Evolutionary conservation across 2,888 invertebrate genomes (phyloP).

Genomic region (Oxyscelio sp.): DNA sequence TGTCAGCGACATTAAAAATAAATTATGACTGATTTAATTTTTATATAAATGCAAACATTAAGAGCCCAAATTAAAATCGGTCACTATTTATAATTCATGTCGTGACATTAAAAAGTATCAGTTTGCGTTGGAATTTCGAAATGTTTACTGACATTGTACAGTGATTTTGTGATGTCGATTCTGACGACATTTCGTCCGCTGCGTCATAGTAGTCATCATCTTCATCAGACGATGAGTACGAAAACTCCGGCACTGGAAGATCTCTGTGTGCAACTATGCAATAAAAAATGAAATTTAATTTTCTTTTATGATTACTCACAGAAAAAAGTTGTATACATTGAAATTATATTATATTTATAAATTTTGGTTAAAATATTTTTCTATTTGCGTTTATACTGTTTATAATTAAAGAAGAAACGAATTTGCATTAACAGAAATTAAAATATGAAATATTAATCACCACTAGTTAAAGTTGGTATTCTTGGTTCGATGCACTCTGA

Average conservation of each 20-base stretch:
- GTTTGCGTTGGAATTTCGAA: neutral
- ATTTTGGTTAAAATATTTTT: no score
- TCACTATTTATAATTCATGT: neutral
- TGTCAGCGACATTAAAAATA: neutral
- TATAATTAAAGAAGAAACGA: no score
- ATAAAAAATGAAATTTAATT: no score
- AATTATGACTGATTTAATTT: neutral
- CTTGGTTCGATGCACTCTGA: conserved; percentile 90
- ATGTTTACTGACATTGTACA: conserved; percentile 77
- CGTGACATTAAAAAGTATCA: neutral
- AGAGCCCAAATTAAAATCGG: neutral
- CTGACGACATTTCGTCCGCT: conserved; percentile 91
- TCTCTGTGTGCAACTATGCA: conserved; percentile 89
- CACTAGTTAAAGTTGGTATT: conserved; percentile 82
- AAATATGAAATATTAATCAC: conserved; percentile 74
- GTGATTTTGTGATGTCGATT: conserved; percentile 81
- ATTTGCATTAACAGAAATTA: no score
- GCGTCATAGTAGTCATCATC: conserved; percentile 98
- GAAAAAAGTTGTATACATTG: no score
- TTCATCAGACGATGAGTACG: conserved; percentile 99
- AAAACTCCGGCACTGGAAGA: conserved; percentile 95
- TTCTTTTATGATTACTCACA: no score
- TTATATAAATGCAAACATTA: no score
- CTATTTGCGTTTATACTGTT: no score
- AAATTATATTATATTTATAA: no score